Evolutionary conservation across 1,140 invertebrate species (phyloP).

Genomic region (Caenorhabditis briggsae): DNA sequence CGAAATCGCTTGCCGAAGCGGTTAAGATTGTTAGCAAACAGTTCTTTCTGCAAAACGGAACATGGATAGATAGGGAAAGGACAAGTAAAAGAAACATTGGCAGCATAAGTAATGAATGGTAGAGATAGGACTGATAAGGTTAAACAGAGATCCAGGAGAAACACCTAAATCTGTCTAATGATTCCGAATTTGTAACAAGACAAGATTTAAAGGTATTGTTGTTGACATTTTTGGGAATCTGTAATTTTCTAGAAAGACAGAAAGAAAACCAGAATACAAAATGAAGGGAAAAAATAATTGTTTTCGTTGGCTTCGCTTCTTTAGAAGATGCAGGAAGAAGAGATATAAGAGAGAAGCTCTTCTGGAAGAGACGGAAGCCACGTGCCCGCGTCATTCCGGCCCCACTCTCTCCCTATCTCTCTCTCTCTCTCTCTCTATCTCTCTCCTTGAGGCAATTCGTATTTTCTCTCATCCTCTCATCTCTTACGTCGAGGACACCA

Average conservation of each 20-base stretch:
- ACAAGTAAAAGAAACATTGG: not conserved
- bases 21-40: slow-evolving; percentile 15
- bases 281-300: slow-evolving; percentile 34
- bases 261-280: not conserved
- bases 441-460: not conserved
- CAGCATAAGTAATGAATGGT: not conserved
- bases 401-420: not conserved
- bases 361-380: slow-evolving; percentile 7
- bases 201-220: no score
- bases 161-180: no score
- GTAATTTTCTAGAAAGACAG: not conserved
- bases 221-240: no score
- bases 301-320: not conserved
- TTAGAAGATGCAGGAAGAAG: not conserved
- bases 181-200: no score
- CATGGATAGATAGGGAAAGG: not conserved
- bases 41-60: not conserved
- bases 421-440: not conserved
- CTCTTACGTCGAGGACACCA: not conserved
- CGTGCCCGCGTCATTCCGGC: not conserved
- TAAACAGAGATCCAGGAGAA: not conserved
- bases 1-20: not conserved
- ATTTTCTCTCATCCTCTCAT: no score
- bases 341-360: no score
- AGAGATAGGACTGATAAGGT: no score